Base-by-base conservation (phyloP, 2,888 invertebrate genomes). In the Sinotaia quadrata region DNA sequence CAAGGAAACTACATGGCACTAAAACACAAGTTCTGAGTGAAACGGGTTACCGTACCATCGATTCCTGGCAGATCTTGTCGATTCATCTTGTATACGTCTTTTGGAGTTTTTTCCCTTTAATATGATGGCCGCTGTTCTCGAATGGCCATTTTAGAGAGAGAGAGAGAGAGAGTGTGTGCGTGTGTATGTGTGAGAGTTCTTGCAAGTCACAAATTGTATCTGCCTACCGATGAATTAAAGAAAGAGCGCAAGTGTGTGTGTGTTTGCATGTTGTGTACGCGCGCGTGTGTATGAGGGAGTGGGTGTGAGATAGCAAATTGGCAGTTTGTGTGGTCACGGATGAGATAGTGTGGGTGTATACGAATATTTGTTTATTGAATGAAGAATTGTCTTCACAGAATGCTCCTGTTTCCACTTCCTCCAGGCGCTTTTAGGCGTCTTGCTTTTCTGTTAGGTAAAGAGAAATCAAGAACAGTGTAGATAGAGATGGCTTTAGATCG, bases 271-370 rank as follows among this genome's bases (percentile, higher is more conserved):
- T 24, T 57, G 34, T 24, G 34, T 57, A 36, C 33, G 34, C 24
- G 57, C 18, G 24, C 24, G 57, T 34, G 57, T 57, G 57, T 57
- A 36, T 57, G 34, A 34, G 57, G n/a, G 33, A 27, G 33, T 57
- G 57, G n/a, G 27, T 52, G 52, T 52, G 52, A 29, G 52, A 29
- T 27, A 29, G 52, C 31, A 18, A 29, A 18, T 52, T 4, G 56
- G 12, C n/a, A 34, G 33, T 56, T 24, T 4, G 31, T 56, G 56
- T 27, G 52, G 27, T 27, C 31, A 31, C 31, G 52, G 27, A 31
- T 52, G 52, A 29, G 52, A 29, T 27, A 8, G 52, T 24, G 54
- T 2, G 56, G 18, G 34, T 33, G 34, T 56, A 21, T 33, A 21
- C 34, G 56, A n/a, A 34, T 34, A 21, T 4, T 18, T 34, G 31